Evolutionary conservation across 2,888 invertebrate genomes (phyloP).

Genomic region (Scotopteryx bipunctaria): DNA sequence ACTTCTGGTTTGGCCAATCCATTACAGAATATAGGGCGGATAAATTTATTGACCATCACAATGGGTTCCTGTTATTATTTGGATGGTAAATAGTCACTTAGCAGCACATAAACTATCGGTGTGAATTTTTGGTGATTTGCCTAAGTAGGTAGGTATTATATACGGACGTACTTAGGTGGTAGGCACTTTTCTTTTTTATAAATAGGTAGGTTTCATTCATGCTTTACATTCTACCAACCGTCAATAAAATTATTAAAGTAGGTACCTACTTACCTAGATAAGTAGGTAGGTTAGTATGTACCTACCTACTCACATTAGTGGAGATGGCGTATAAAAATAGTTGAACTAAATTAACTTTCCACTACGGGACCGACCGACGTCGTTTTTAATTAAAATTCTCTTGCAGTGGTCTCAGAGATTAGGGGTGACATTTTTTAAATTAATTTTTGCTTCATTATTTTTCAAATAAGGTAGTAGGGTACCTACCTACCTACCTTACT

Average conservation of each 20-base stretch:
- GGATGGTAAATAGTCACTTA: constrained; percentile 22
- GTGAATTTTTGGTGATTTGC: too few relatives aligned
- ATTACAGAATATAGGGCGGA: constrained; percentile 44
- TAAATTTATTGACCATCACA: constrained; percentile 36
- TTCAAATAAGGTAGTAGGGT: too few relatives aligned
- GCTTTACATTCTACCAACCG: too few relatives aligned
- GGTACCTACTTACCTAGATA: background rate
- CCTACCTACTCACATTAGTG: background rate
- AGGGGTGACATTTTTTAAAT: background rate
- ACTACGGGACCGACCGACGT: background rate
- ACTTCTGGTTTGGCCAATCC: constrained; percentile 38
- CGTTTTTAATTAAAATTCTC: background rate
- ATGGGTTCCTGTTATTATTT: too few relatives aligned
- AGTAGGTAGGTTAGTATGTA: background rate
- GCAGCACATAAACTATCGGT: too few relatives aligned
- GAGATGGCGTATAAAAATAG: background rate
- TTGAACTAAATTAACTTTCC: background rate
- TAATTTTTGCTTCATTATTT: background rate
- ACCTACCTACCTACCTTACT: too few relatives aligned
- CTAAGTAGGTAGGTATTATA: too few relatives aligned
- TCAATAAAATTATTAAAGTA: too few relatives aligned
- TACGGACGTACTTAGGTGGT: too few relatives aligned
- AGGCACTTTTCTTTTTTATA: too few relatives aligned
- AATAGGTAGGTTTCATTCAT: too few relatives aligned
- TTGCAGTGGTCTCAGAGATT: background rate